phyloP scores from a whole-genome alignment of 2,888 invertebrate species.

The Drymonia ruficornis region DNA sequence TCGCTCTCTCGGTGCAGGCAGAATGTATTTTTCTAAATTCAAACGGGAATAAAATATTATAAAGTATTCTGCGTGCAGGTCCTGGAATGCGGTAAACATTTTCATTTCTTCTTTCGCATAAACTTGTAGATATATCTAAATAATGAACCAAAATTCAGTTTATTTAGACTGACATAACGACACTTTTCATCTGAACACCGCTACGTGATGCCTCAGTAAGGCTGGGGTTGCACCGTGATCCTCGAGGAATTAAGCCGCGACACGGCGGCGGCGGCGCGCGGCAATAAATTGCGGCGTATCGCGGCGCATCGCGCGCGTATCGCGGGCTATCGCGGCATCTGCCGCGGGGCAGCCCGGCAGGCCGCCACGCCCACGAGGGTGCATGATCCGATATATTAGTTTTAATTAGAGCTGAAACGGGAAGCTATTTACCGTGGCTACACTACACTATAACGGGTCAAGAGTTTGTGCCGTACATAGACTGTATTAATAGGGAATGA shows the following conservation, averaged over 20 bases:
- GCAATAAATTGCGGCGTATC: slow-evolving; percentile 5
- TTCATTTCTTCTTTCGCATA: neutral
- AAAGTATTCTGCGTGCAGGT: too few relatives aligned
- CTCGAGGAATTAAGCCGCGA: neutral
- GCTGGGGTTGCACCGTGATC: slow-evolving; percentile 3
- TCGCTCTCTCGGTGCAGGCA: too few relatives aligned
- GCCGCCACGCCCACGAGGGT: slow-evolving; percentile 9
- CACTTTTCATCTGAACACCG: neutral
- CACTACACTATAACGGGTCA: neutral
- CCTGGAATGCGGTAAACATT: too few relatives aligned
- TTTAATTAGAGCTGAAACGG: slow-evolving; percentile 1
- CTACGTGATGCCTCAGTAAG: neutral
- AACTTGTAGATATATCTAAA: neutral
- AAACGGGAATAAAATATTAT: too few relatives aligned
- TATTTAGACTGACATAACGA: neutral
- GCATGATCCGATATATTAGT: slow-evolving; percentile 6
- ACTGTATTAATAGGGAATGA: neutral
- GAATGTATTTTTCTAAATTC: too few relatives aligned
- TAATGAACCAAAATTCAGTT: neutral
- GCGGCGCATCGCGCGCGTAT: slow-evolving; percentile 5
- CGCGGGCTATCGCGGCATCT: slow-evolving; percentile 9
- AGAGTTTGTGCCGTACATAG: neutral
- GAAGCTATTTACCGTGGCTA: neutral
- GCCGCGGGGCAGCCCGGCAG: neutral
- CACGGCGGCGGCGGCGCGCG: neutral